phyloP scores from a whole-genome alignment of 2,113 vertebrate species.

The Otolemur garnettii region DNA sequence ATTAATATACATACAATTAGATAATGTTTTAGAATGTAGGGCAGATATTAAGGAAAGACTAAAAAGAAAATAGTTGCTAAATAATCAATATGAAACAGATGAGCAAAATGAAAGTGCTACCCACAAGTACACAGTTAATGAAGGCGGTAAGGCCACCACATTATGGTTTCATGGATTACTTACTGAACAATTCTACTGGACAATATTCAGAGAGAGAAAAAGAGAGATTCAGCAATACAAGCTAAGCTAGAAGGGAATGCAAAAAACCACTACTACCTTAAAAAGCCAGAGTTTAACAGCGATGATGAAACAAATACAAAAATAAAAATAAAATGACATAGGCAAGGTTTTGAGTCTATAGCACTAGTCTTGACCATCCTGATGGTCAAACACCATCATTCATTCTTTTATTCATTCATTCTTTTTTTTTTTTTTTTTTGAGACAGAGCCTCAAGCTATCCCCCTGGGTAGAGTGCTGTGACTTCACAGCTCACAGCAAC shows the following conservation, averaged over 20 bases:
- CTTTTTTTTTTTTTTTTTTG: too few relatives aligned
- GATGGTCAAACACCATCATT: too few relatives aligned
- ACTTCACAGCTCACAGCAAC: too few relatives aligned
- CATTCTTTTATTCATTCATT: too few relatives aligned
- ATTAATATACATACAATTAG: background rate
- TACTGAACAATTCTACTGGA: background rate
- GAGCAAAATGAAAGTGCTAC: constrained; percentile 26
- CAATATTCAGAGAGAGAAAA: background rate
- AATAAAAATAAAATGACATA: constrained; percentile 11
- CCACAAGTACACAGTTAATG: background rate
- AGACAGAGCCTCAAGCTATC: too few relatives aligned
- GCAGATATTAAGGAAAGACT: constrained; percentile 41
- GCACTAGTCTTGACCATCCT: background rate
- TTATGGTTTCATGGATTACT: background rate
- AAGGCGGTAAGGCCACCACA: background rate
- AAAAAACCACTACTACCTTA: background rate
- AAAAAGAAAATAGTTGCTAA: background rate
- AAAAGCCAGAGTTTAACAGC: background rate
- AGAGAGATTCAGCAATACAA: background rate
- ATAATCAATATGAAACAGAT: constrained; percentile 50
- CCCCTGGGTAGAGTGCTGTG: too few relatives aligned
- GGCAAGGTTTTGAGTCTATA: background rate
- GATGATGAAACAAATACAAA: background rate
- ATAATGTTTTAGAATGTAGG: constrained; percentile 23
- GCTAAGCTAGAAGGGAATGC: background rate